These are phyloP conservation scores for Brachyhypopomus gauderio DNA, from an alignment of 2,113 vertebrate species.

Conservation along the genomic window DNA sequence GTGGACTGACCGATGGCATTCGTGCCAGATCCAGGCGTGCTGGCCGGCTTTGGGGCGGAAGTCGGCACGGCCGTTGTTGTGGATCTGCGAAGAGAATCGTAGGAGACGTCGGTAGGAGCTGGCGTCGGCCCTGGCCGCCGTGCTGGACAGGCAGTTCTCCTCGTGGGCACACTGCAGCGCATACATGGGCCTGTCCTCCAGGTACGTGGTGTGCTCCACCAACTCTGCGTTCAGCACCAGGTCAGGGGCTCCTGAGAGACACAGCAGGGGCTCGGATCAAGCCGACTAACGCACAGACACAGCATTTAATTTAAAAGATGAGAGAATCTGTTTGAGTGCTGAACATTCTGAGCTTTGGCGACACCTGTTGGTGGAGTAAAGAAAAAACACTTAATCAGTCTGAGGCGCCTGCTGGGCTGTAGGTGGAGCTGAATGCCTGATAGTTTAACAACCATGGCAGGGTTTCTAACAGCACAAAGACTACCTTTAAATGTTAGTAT, in stretches of 20 bases:
- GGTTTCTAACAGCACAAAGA: too few relatives aligned
- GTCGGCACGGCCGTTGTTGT: constrained; percentile 91
- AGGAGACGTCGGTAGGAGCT: constrained; percentile 85
- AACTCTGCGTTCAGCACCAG: constrained; percentile 86
- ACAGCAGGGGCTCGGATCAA: too few relatives aligned
- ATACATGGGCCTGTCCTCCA: constrained; percentile 94
- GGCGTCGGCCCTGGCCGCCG: constrained; percentile 60
- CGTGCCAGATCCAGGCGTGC: constrained; percentile 94
- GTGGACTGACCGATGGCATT: constrained; percentile 87
- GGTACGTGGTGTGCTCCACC: constrained; percentile 90
- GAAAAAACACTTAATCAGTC: too few relatives aligned
- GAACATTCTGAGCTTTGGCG: background rate
- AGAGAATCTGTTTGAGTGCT: too few relatives aligned
- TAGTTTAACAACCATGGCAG: too few relatives aligned
- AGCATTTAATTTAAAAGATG: too few relatives aligned
- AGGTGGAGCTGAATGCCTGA: too few relatives aligned
- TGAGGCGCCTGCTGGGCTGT: too few relatives aligned
- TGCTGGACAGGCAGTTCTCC: constrained; percentile 88
- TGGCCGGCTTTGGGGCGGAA: constrained; percentile 87
- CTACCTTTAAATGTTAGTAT: too few relatives aligned
- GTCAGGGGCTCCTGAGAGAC: constrained; percentile 86
- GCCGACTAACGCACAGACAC: too few relatives aligned
- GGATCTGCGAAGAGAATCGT: constrained; percentile 95
- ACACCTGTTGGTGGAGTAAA: too few relatives aligned
- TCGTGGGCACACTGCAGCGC: constrained; percentile 90